These are phyloP conservation scores for Bimastos eiseni DNA, from an alignment of 2,888 invertebrate genomes.

Conservation along the genomic window DNA sequence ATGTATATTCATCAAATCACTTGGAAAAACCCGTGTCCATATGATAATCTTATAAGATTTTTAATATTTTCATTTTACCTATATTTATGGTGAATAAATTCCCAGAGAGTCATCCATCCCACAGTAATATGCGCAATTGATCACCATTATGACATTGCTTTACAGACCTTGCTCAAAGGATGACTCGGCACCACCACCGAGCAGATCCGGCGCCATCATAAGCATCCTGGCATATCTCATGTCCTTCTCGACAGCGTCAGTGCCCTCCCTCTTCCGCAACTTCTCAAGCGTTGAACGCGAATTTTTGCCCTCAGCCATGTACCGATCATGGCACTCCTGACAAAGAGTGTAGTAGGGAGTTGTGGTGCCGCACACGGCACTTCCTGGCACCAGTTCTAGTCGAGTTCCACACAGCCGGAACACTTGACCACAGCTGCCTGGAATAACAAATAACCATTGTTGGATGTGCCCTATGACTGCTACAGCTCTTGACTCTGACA, in stretches of 20 bases:
- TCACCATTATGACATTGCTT: neutral
- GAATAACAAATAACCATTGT: neutral
- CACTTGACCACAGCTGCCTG: slow-evolving; percentile 28
- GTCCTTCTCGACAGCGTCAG: slow-evolving; percentile 22
- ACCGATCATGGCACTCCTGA: slow-evolving; percentile 65
- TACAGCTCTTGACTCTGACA: no score
- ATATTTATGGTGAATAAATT: no score
- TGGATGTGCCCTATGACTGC: no score
- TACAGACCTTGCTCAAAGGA: slow-evolving; percentile 31
- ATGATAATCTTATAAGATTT: no score
- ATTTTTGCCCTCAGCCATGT: slow-evolving; percentile 46
- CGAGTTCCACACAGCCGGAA: neutral
- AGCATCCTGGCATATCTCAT: slow-evolving; percentile 40
- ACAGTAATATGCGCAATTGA: neutral
- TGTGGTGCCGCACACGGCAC: slow-evolving; percentile 66
- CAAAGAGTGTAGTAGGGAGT: slow-evolving; percentile 66
- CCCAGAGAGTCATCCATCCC: no score
- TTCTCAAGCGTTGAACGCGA: neutral
- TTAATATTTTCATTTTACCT: no score
- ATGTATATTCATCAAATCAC: no score
- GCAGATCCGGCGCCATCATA: slow-evolving; percentile 52
- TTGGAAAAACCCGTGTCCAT: no score
- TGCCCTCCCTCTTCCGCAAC: slow-evolving; percentile 1
- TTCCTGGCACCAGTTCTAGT: slow-evolving; percentile 35
- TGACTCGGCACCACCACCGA: slow-evolving; percentile 38